Evolutionary conservation across 2,888 invertebrate genomes (phyloP), one percentile per base, ranked within the genome.

Genomic region (Tetramorium bicarinatum): DNA sequence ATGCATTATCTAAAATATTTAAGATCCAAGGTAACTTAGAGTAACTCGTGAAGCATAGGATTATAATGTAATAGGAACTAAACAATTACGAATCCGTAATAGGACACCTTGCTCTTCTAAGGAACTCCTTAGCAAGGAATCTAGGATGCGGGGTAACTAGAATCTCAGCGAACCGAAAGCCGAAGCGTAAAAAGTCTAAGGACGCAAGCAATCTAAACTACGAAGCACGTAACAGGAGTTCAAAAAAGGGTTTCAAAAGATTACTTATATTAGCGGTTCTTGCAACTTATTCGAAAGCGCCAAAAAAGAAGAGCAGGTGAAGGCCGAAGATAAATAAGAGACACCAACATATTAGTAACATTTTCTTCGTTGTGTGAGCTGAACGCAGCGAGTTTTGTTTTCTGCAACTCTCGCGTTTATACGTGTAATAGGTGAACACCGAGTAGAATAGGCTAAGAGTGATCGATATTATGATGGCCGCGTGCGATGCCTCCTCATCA

Each of bases 401-500:
- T 80, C 79, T 80, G 79, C 72, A 72, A 80, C 72, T 59, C 72
- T 80, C 79, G 72, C 59, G 72, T 61, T 79, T 66, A 49, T 59
- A 61, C 38, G 61, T 83, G 34, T 79, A 69, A 84, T 87, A 86
- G 89, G 83, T 86, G 85, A 91, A 91, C 88, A 90, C 66, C 85
- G 88, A 90, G 71, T 89, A 89, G 90, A 91, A 85, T 91, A 91
- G 87, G 90, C 90, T 91, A 92, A 92, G 89, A 88, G 74, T 87
- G 92, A 89, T 91, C 77, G 87, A 92, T 81, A 88, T 88, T 87
- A 90, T 91, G 87, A 77, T 84, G 93, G 93, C 93, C 89, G 92
- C 94, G 94, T 94, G 93, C 94, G 91, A 94, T 93, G 93, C 93
- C 93, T 92, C 92, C 91, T 91, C 90, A 67, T 77, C 77, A 77